These are phyloP conservation scores for Corythoichthys haematopterus DNA, from an alignment of 2,113 vertebrate genomes.

Conservation along the genomic window DNA sequence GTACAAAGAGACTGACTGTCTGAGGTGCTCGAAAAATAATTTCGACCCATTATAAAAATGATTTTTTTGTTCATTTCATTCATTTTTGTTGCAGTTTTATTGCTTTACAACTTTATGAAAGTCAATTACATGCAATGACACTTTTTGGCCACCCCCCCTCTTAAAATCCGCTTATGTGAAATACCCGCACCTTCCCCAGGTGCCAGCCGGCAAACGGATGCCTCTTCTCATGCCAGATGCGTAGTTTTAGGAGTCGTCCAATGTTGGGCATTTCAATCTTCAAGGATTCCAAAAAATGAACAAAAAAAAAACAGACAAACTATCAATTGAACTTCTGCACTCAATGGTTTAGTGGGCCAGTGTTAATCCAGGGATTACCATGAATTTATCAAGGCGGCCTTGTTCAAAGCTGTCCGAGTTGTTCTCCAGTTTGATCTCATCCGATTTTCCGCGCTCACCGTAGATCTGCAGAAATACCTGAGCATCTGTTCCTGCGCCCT, in stretches of 20 bases:
- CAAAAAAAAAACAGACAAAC: not conserved
- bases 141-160: too few species aligned
- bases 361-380: slow-evolving; percentile 67
- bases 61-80: too few species aligned
- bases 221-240: slow-evolving; percentile 91
- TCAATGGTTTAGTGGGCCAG: not conserved
- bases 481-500: slow-evolving; percentile 90
- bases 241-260: slow-evolving; percentile 81
- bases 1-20: too few species aligned
- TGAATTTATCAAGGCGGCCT: slow-evolving; percentile 85
- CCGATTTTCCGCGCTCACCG: slow-evolving; percentile 87
- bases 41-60: too few species aligned
- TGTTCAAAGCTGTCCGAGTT: slow-evolving; percentile 94
- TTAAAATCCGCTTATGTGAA: too few species aligned
- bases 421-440: slow-evolving; percentile 88
- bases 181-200: slow-evolving; percentile 81
- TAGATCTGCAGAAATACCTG: slow-evolving; percentile 92
- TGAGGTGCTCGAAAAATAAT: too few species aligned
- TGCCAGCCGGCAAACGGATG: slow-evolving; percentile 93
- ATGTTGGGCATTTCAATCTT: slow-evolving; percentile 90
- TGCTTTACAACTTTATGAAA: too few species aligned
- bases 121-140: too few species aligned
- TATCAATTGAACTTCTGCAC: not conserved
- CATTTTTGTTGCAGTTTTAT: too few species aligned
- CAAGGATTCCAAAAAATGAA: slow-evolving; percentile 2